phyloP scores from a whole-genome alignment of 2,888 invertebrate species.

The Spodoptera picta region DNA sequence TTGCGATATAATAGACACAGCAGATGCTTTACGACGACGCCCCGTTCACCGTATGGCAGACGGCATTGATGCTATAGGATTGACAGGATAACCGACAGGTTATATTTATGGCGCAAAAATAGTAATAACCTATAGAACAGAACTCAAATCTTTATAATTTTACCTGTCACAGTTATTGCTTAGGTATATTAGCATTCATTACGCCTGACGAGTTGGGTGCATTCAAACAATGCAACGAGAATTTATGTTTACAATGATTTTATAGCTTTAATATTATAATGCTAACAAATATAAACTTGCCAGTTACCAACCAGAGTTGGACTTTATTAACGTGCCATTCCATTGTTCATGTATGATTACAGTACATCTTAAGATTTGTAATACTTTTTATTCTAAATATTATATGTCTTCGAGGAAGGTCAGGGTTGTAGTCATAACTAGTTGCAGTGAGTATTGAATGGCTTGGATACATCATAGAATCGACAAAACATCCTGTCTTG shows the following conservation, averaged over 20 bases:
- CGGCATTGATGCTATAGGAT: conserved; percentile 34
- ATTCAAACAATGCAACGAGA: conserved; percentile 23
- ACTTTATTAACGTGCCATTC: conserved; percentile 23
- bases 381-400: conserved; percentile 10
- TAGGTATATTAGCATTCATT: conserved; percentile 23
- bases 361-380: conserved; percentile 28
- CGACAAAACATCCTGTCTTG: conserved; percentile 58
- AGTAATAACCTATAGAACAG: too few species aligned
- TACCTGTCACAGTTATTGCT: too few species aligned
- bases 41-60: conserved; percentile 56
- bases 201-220: conserved; percentile 3
- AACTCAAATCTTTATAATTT: too few species aligned
- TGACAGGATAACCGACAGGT: conserved; percentile 12
- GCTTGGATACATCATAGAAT: conserved; percentile 48
- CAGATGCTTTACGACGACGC: conserved; percentile 51
- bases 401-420: conserved; percentile 35
- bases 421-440: conserved; percentile 24
- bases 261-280: conserved; percentile 8
- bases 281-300: background rate
- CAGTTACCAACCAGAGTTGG: background rate
- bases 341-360: conserved; percentile 19
- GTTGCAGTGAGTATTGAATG: conserved; percentile 30
- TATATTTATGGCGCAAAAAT: conserved; percentile 5
- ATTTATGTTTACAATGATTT: conserved; percentile 17
- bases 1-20: conserved; percentile 39